Evolutionary conservation across 2,888 invertebrate genomes (phyloP), one percentile per base, ranked within the genome.

Genomic region (Drosophila borealis): DNA sequence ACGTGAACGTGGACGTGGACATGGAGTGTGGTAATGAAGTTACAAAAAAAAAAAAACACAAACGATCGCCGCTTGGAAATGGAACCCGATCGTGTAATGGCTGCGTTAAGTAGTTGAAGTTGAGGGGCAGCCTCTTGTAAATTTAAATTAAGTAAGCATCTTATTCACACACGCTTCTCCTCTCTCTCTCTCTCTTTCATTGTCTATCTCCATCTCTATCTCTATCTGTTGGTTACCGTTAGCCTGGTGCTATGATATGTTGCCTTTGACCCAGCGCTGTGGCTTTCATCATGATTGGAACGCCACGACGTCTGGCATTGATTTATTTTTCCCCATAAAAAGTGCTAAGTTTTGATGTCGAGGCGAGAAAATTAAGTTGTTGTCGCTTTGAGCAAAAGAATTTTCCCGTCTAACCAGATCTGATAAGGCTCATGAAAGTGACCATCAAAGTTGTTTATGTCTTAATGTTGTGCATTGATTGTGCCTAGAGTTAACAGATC

Each of bases 31-130:
- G 88, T 89, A 90, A 90, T 89, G 87, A 90, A 90, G 89, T 81
- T 81, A 78, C 85, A 84, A 64, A 55, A 55, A 60, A 41, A 33
- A 41, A 39, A 17, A 50, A 64, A 76, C 76, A 64, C 71, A 76
- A 77, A 80, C 68, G 75, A 78, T 69, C 63, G 74, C 75, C 75
- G 75, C 74, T 61, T 70, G 62, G 72, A 70, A 78, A 78, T 78
- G 73, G 70, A 59, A 68, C 56, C 74, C 78, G 86, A 82, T 88
- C 85, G 80, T 80, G 88, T 84, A 90, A 90, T 85, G 90, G 78
- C 77, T 85, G 84, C 79, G 80, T 89, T 86, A 90, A 89, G 90
- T 89, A 89, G 89, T 90, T 80, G 87, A 81, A 78, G 75, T 70
- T 62, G 59, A 54, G 50, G 69, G 51, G 59, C 44, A 57, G 64